These are phyloP conservation scores for Psococerastis gibbosa DNA, from an alignment of 2,888 invertebrate genomes.

Conservation along the genomic window DNA sequence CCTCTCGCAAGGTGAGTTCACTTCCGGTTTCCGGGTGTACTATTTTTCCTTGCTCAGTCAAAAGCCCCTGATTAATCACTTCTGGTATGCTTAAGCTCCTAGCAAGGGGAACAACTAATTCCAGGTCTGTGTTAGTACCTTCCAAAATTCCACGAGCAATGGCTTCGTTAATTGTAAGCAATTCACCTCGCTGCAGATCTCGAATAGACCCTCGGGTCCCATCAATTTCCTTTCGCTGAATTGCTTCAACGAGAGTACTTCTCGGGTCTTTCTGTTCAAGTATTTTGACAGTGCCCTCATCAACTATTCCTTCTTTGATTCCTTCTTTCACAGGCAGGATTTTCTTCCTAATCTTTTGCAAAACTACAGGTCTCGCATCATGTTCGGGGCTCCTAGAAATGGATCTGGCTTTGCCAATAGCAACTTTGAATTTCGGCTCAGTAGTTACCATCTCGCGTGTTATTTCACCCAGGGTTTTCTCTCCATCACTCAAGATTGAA, in stretches of 20 bases:
- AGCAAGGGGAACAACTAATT: conserved; percentile 58
- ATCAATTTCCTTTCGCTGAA: conserved; percentile 48
- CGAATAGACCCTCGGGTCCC: conserved; percentile 56
- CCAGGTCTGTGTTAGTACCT: conserved; percentile 45
- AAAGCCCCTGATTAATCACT: conserved; percentile 69
- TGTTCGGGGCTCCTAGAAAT: conserved; percentile 32
- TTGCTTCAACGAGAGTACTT: conserved; percentile 54
- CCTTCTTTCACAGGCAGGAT: conserved; percentile 60
- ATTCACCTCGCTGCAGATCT: conserved; percentile 66
- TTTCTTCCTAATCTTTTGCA: conserved; percentile 62
- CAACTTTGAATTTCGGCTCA: conserved; percentile 47
- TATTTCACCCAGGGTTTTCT: conserved; percentile 35
- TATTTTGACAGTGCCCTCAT: conserved; percentile 50
- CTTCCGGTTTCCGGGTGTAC: conserved; percentile 76
- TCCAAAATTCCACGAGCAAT: conserved; percentile 65
- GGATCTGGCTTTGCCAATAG: conserved; percentile 39
- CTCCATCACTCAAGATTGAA: conserved; percentile 24
- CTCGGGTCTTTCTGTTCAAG: conserved; percentile 41
- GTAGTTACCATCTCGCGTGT: conserved; percentile 35
- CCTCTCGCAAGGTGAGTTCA: conserved; percentile 57
- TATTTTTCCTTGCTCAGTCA: conserved; percentile 48
- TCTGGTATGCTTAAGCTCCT: conserved; percentile 66
- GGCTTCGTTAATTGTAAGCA: conserved; percentile 66
- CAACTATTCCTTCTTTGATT: conserved; percentile 55
- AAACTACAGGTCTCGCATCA: conserved; percentile 45